Evolutionary conservation across 2,888 invertebrate genomes (phyloP), one percentile per base, ranked within the genome.

Genomic region (Amorpha juglandis): DNA sequence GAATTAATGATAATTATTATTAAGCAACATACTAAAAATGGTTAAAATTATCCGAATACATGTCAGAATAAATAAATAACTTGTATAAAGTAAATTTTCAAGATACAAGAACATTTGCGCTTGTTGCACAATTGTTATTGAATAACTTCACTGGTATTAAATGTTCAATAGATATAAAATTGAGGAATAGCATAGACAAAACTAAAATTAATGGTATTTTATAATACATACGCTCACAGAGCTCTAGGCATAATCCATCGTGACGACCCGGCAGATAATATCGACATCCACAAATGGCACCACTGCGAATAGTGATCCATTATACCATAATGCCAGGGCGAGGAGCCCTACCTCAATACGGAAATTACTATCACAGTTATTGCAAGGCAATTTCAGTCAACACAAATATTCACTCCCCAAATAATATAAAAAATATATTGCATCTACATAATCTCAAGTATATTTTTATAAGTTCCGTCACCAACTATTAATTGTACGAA

Each of bases 261-360:
- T 73, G 78, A 72, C 76, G 76, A 74, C 81, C 78, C 78, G 70
- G 74, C 68, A 72, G 71, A 77, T 78, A 70, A 75, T 77, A 72
- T 74, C 72, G 71, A 72, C 72, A 72, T 74, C 77, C 69, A 74
- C 78, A 83, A 86, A 83, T 80, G 79, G 76, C 79, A 80, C 75
- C 78, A 75, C 71, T 73, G 76, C 78, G 81, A 83, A 84, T 79
- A 79, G 77, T 80, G 71, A 70, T 73, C 77, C 79, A 82, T 83
- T 82, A 80, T 75, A 77, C 77, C 76, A 81, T 78, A 82, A 79
- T 79, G 77, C 74, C 71, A 70, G 76, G 74, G 74, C 75, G 74
- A 85, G 78, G 82, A 79, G 79, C 82, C 88, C 87, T 88, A 88
- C 88, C 88, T 83, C 89, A 90, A 90, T 83, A 81, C 80, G 85